Evolutionary conservation across 2,113 vertebrate genomes (phyloP), one percentile per base, ranked within the genome.

Genomic region (Notothenia coriiceps): DNA sequence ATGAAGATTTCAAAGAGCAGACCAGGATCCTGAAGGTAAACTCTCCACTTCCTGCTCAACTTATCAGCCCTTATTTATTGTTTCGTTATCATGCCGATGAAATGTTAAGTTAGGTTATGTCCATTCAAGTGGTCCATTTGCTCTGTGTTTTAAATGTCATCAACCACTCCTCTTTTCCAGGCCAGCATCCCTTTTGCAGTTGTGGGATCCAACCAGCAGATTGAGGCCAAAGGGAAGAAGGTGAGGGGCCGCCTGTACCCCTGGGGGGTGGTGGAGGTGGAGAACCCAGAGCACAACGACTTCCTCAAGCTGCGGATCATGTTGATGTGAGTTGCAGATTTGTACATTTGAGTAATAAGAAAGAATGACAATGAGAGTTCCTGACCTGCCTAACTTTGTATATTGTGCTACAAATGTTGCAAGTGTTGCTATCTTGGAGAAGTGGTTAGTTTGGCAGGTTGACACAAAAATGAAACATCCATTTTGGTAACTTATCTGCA

Each of bases 171-270:
- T 83, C 49, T 65, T 67, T 46, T 33, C 54, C 87, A 99, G 98
- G 94, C 97, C 61, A 99, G 98, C 73, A 98, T 99, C 91, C 98
- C 98, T 0, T 99, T 99, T 70, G 98, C 97, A 33, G 98, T 99
- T 12, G 98, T 99, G 43, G 98, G 98, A 33, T 99, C 98, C 79
- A 99, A 99, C 87, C 98, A 99, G 91, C 93, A 99, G 91, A 99
- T 99, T 77, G 98, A 99, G 90, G 98, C 97, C 82, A 99, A 99
- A 85, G 98, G 98, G 73, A 99, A 99, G 96, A 99, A 99, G 92
- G 98, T 99, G 46, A 91, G 98, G 90, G 98, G 98, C 22, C 98
- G 98, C 6, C 96, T 99, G 74, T 99, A 99, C 85, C 98, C 98
- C 0, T 99, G 98, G 98, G 98, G 98, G 1, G 98, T 99, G 13